phyloP scores from a whole-genome alignment of 2,888 invertebrate genomes.

The Plebejus argus region DNA sequence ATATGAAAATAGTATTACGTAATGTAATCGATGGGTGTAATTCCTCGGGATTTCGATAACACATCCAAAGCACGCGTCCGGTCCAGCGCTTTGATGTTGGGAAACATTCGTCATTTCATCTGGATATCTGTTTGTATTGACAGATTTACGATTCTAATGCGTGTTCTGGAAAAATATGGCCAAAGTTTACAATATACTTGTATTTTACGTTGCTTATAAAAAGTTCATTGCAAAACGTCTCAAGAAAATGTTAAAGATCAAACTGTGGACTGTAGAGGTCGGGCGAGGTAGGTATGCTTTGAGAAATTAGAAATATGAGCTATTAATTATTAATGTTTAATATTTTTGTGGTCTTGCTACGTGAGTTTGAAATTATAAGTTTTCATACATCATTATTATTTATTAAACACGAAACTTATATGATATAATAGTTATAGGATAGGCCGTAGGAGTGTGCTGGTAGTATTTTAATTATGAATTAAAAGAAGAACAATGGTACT shows the following conservation, averaged over 20 bases:
- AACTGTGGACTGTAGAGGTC: background rate
- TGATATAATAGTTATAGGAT: too few species aligned
- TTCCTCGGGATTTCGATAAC: slow-evolving; percentile 24
- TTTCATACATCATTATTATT: too few species aligned
- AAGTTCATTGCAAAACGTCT: background rate
- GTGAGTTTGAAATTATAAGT: too few species aligned
- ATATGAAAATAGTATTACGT: slow-evolving; percentile 23
- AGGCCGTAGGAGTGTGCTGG: too few species aligned
- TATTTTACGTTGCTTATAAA: slow-evolving; percentile 10
- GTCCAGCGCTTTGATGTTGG: slow-evolving; percentile 46
- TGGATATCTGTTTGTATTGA: slow-evolving; percentile 47
- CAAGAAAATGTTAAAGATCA: background rate
- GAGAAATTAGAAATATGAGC: too few species aligned
- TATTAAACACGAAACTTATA: too few species aligned
- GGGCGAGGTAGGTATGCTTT: too few species aligned
- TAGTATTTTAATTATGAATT: too few species aligned
- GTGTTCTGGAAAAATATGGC: slow-evolving; percentile 42
- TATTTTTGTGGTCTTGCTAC: too few species aligned
- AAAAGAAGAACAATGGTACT: too few species aligned
- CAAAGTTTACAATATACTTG: slow-evolving; percentile 21
- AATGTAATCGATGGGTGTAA: slow-evolving; percentile 13
- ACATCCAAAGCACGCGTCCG: slow-evolving; percentile 36
- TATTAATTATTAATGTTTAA: too few species aligned
- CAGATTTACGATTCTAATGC: slow-evolving; percentile 49
- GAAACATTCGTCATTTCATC: slow-evolving; percentile 47